Percentiles rank a stretch among this genome's conserved stretches.
Evolutionary conservation across 2,113 vertebrate species (phyloP).

Genomic region (Notarius lentiginosus): DNA sequence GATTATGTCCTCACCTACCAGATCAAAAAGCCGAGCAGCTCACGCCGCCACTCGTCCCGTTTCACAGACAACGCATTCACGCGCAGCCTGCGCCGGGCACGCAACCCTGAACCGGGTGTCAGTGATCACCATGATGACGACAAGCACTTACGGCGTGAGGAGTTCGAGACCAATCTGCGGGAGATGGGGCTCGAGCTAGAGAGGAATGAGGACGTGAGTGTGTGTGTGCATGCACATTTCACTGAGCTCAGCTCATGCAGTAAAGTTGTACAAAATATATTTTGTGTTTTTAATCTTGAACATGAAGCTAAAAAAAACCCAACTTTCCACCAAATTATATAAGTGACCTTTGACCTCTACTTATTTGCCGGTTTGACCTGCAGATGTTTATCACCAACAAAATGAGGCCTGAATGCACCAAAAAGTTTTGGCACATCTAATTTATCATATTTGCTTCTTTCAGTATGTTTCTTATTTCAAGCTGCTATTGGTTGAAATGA

Average conservation of each 20-base stretch:
- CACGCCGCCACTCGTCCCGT: slow-evolving; percentile 66
- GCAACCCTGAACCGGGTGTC: slow-evolving; percentile 58
- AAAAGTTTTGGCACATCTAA: not conserved
- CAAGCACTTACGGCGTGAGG: slow-evolving; percentile 82
- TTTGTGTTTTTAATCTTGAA: not conserved
- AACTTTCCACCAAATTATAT: not conserved
- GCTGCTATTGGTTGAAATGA: not conserved
- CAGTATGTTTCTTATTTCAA: not conserved
- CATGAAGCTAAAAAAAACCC: not conserved
- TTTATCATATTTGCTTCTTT: not conserved
- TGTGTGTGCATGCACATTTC: not conserved
- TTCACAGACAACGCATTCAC: slow-evolving; percentile 67
- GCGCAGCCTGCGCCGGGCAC: slow-evolving; percentile 64
- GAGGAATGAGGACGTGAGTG: slow-evolving; percentile 85
- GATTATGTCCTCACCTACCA: slow-evolving; percentile 92
- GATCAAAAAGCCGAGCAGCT: slow-evolving; percentile 78
- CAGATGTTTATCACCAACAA: not conserved
- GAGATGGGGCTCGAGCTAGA: slow-evolving; percentile 94
- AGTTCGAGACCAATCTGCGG: slow-evolving; percentile 86
- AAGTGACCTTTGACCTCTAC: slow-evolving; percentile 13
- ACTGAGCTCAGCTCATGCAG: not conserved
- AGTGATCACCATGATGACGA: slow-evolving; percentile 84
- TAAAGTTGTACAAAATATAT: not conserved
- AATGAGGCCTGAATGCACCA: not conserved
- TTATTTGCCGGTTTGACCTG: not conserved